Conservation (phyloP, 1,140 invertebrate genomes). For the Plectrocnemia conspersa region DNA sequence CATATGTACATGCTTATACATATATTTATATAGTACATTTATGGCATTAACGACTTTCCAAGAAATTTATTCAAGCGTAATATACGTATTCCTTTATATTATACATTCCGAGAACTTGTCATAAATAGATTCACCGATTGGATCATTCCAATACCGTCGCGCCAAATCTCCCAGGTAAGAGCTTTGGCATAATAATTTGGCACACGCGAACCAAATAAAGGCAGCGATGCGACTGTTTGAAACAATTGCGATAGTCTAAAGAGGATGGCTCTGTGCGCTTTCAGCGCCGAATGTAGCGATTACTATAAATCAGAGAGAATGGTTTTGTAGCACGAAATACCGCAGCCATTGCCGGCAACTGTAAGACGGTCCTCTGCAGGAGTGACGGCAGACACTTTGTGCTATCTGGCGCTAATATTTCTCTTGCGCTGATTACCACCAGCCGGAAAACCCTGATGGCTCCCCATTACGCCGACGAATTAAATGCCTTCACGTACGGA, state of each 20-base stretch:
- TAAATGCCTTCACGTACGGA: constrained; percentile 2
- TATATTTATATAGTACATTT: too few relatives aligned
- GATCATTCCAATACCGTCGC: too few relatives aligned
- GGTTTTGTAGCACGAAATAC: constrained; percentile 24
- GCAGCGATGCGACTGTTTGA: too few relatives aligned
- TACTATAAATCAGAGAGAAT: constrained; percentile 29
- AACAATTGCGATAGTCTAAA: constrained; percentile 2
- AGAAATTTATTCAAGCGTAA: neutral
- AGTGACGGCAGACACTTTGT: constrained; percentile 14
- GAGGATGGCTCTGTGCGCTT: neutral
- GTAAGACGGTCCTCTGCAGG: constrained; percentile 4
- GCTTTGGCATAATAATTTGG: too few relatives aligned
- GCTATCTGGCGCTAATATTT: constrained; percentile 23
- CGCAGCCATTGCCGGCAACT: constrained; percentile 10
- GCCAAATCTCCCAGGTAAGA: too few relatives aligned
- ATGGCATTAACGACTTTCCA: too few relatives aligned
- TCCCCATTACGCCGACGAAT: constrained; percentile 3
- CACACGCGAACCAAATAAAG: too few relatives aligned
- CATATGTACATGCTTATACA: too few relatives aligned
- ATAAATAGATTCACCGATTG: too few relatives aligned
- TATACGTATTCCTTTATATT: neutral
- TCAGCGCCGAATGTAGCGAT: constrained; percentile 13
- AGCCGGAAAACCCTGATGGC: constrained; percentile 1
- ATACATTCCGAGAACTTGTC: neutral
- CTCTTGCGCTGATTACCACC: constrained; percentile 12